These are phyloP conservation scores for Drosophila micromelanica DNA, from an alignment of 1,140 invertebrate genomes.

Conservation along the genomic window DNA sequence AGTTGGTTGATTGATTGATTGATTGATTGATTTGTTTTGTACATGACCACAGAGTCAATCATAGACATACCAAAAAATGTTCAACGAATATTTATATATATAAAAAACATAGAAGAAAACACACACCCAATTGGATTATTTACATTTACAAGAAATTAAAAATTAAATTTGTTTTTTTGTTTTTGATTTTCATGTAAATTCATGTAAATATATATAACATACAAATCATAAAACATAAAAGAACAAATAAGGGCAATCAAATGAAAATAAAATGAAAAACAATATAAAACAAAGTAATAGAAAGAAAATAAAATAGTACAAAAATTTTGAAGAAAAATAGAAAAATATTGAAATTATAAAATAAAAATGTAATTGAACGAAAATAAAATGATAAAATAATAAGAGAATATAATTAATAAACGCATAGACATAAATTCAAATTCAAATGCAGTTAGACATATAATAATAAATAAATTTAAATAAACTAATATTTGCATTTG, in stretches of 20 bases:
- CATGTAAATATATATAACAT: constrained; percentile 77
- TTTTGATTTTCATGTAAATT: constrained; percentile 61
- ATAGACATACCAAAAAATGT: constrained; percentile 85
- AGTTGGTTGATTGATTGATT: constrained; percentile 77
- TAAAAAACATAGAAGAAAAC: constrained; percentile 84
- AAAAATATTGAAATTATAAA: constrained; percentile 6
- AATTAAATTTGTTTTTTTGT: constrained; percentile 67
- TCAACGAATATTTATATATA: constrained; percentile 84
- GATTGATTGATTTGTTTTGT: constrained; percentile 73
- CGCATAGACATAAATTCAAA: constrained; percentile 29
- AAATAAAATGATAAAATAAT: constrained; percentile 12
- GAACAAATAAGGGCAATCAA: constrained; percentile 46
- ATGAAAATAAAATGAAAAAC: constrained; percentile 34
- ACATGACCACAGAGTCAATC: constrained; percentile 84
- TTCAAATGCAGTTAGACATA: constrained; percentile 48
- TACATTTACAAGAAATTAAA: constrained; percentile 84
- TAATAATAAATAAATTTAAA: constrained; percentile 42
- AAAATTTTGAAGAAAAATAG: background rate
- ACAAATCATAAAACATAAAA: constrained; percentile 63
- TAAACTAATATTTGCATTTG: constrained; percentile 50
- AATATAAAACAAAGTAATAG: constrained; percentile 39
- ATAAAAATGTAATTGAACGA: constrained; percentile 8
- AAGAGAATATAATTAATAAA: constrained; percentile 23
- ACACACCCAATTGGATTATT: constrained; percentile 85
- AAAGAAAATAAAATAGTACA: constrained; percentile 28